A percentile compares a stretch with the other conserved stretches of the same genome.
phyloP scores from a whole-genome alignment of 2,797 vertebrate genomes.

The Lycodopsis pacificus region DNA sequence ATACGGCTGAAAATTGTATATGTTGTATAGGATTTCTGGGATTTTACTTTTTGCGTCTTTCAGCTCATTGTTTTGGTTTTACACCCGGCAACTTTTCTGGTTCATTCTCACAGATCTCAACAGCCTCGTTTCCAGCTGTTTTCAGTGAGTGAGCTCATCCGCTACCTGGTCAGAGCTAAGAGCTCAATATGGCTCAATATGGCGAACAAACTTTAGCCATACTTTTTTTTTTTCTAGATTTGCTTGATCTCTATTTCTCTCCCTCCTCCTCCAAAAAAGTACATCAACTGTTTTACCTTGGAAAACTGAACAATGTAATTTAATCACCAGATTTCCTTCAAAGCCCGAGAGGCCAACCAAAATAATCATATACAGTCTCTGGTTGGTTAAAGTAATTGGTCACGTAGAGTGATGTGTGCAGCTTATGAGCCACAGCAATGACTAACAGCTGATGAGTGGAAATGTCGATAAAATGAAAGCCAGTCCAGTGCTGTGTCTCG shows the following conservation, averaged over 20 bases:
- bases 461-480: conserved; percentile 67
- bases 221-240: background rate
- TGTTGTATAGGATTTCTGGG: background rate
- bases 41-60: background rate
- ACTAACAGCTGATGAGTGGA: conserved; percentile 75
- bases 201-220: background rate
- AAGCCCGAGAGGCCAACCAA: conserved; percentile 43
- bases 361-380: conserved; percentile 58
- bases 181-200: no score
- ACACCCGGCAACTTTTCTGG: no score
- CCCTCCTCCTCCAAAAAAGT: conserved; percentile 22
- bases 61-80: background rate
- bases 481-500: conserved; percentile 35
- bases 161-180: background rate
- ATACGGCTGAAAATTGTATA: background rate
- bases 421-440: conserved; percentile 61
- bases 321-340: conserved; percentile 55
- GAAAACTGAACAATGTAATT: conserved; percentile 50
- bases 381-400: conserved; percentile 57
- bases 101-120: no score
- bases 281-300: conserved; percentile 38
- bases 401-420: conserved; percentile 36
- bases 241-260: background rate
- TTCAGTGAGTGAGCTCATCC: no score
- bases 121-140: no score